These are phyloP conservation scores for Ictalurus furcatus DNA, from an alignment of 2,113 vertebrate genomes.

Conservation along the genomic window DNA sequence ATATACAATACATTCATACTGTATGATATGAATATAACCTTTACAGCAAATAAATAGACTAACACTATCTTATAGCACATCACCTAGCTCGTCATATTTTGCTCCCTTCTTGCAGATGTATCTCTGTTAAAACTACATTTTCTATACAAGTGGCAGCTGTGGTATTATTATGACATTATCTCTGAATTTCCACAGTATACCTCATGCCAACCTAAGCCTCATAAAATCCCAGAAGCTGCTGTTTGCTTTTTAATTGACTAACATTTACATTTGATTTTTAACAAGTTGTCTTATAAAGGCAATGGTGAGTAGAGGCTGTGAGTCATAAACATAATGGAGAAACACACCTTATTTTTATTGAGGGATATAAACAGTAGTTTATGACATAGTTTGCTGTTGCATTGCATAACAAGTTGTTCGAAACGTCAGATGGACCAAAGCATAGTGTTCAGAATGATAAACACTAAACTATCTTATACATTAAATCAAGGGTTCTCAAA, in stretches of 20 bases:
- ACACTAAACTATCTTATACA: neutral
- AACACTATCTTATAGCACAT: neutral
- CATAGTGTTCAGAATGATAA: neutral
- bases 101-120: neutral
- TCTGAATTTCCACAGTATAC: neutral
- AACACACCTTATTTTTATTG: conserved; percentile 76
- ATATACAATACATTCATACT: neutral
- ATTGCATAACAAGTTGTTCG: conserved; percentile 64
- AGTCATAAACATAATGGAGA: conserved; percentile 61
- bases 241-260: conserved; percentile 70
- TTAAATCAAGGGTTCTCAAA: neutral
- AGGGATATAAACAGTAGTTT: conserved; percentile 78
- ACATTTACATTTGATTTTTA: conserved; percentile 70
- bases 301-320: conserved; percentile 53
- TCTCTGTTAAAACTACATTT: conserved; percentile 4
- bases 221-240: conserved; percentile 59
- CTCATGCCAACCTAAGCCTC: neutral
- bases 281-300: conserved; percentile 67
- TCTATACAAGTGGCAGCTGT: neutral
- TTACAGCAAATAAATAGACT: neutral
- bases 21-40: neutral
- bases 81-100: neutral
- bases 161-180: neutral
- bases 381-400: conserved; percentile 66
- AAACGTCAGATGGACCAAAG: conserved; percentile 39